A percentile compares a stretch with the other conserved stretches of the same genome.
These are phyloP conservation scores for Canis aureus DNA, from an alignment of 2,113 vertebrate species.

Conservation along the genomic window DNA sequence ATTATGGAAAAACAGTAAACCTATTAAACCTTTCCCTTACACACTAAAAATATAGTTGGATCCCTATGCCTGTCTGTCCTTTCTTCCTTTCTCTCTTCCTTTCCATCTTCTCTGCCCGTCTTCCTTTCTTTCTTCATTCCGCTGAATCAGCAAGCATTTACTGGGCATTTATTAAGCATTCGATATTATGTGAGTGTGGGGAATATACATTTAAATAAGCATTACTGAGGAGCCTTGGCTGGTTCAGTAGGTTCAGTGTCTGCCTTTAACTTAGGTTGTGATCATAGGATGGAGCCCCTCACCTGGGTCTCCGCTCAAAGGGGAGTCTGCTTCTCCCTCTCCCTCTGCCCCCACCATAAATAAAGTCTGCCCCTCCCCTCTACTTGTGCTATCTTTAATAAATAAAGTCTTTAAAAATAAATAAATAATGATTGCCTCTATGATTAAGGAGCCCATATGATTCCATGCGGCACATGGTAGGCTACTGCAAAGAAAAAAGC, in stretches of 20 bases:
- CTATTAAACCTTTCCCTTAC: not conserved
- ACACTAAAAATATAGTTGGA: not conserved
- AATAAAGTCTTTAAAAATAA: not conserved
- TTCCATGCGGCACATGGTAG: not conserved
- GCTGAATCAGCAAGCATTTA: not conserved
- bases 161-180: not conserved
- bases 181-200: not conserved
- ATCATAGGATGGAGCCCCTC: not conserved
- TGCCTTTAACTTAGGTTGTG: not conserved
- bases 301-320: not conserved
- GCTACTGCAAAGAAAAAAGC: not conserved
- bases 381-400: not conserved
- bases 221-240: not conserved
- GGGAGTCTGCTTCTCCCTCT: not conserved
- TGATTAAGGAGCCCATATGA: not conserved
- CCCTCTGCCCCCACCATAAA: not conserved
- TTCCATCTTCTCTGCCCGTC: too few relatives aligned
- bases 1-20: not conserved
- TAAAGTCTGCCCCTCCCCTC: not conserved
- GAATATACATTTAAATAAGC: not conserved
- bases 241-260: not conserved
- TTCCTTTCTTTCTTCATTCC: not conserved
- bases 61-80: not conserved
- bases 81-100: not conserved
- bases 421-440: not conserved